Evolutionary conservation across 2,113 vertebrate species (phyloP), one percentile per base, ranked within the genome.

Genomic region (Lontra canadensis): DNA sequence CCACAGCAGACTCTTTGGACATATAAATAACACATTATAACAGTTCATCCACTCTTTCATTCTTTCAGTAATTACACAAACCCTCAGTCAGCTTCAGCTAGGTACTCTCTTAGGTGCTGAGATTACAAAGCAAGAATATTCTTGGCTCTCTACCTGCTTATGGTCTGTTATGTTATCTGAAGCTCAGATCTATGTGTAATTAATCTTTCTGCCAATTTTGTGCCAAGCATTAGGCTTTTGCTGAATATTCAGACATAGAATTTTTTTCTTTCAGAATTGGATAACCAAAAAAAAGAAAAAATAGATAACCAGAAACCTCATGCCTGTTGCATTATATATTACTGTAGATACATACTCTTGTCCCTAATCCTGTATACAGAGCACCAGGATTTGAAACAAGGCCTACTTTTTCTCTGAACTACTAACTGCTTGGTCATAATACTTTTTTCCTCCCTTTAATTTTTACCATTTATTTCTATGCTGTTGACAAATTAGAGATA

Each of bases 171-270:
- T 39, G 15, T 76, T 78, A 83, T 26, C 31, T 83, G 17, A 87
- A 87, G n/a, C 23, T 26, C 49, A 21, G 12, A 49, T 90, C 14
- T 25, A 36, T 47, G 23, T 94, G 36, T 87, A 90, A 86, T 55
- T 82, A 78, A 96, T 89, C 25, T 76, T 92, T 80, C 85, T 94
- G 39, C 67, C 23, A 89, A 76, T 15, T 57, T 42, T 87, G 42
- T 74, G 74, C 17, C n/a, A 84, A 47, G 9, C 15, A 39, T 52
- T 67, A 92, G 2, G 29, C 21, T 55, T 13, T 82, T 76, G 18
- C 34, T 87, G 78, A 92, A 94, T 90, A 86, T 59, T 69, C 21
- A 89, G 26, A 36, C 49, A 79, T 25, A 20, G 17, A 83, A 52
- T 34, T 44, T 4, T 67, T 86, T 85, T 71, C 42, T 79, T 71